A percentile compares a stretch with the other conserved stretches of the same genome.
These are phyloP conservation scores for Mizuhopecten yessoensis DNA, from an alignment of 1,140 invertebrate genomes.

Conservation along the genomic window DNA sequence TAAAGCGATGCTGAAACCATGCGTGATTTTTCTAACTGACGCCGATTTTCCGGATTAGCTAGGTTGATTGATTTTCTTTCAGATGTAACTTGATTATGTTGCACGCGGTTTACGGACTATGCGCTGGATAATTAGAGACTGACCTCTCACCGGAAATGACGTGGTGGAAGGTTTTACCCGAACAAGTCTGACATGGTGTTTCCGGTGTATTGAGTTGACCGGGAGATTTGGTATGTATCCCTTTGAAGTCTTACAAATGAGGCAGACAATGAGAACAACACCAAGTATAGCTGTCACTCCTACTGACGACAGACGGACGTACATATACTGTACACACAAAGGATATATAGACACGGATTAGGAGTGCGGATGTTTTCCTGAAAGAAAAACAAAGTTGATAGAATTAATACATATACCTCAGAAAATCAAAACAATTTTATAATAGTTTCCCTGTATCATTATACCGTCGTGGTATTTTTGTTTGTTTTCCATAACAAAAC, in stretches of 20 bases:
- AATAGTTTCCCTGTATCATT: too few relatives aligned
- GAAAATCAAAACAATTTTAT: too few relatives aligned
- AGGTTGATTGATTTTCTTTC: constrained; percentile 13
- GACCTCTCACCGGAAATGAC: constrained; percentile 24
- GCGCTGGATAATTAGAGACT: neutral
- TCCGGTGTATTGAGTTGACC: constrained; percentile 15
- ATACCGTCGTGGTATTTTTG: too few relatives aligned
- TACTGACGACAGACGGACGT: neutral
- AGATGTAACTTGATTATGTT: constrained; percentile 10
- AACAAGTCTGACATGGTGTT: constrained; percentile 32
- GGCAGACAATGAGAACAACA: neutral
- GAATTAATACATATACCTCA: too few relatives aligned
- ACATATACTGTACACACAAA: neutral
- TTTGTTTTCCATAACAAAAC: too few relatives aligned
- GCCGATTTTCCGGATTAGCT: constrained; percentile 31
- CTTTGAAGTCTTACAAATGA: neutral
- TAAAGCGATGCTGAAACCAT: neutral
- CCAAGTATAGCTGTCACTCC: neutral
- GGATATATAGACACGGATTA: neutral
- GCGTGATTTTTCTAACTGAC: constrained; percentile 25
- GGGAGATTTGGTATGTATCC: neutral
- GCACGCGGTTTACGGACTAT: neutral
- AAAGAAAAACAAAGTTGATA: too few relatives aligned
- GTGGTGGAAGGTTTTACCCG: constrained; percentile 20
- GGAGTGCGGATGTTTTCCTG: neutral